Evolutionary conservation across 2,797 vertebrate genomes (phyloP), one percentile per base, ranked within the genome.

Genomic region (Echiichthys vipera): DNA sequence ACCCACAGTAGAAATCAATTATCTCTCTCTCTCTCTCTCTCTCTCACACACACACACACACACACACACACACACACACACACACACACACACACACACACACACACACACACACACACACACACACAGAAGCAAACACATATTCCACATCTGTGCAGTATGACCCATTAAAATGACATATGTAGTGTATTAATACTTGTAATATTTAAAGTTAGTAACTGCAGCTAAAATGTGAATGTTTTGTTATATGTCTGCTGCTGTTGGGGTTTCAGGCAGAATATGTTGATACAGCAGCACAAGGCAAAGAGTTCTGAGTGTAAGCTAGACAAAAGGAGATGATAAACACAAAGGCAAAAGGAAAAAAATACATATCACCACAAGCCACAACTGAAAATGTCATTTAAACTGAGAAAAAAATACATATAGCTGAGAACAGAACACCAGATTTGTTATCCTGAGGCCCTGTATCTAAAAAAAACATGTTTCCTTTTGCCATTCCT

Each of bases 381-480:
- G 86, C 82, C 83, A 87, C 67, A 81, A 83, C 81, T 88, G 69
- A 86, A 88, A 87, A 87, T 85, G 86, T 57, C 82, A 83, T 91
- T 90, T 89, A 89, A 89, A 89, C 75, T 46, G 51, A 71, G 67
- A 75, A 74, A 80, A 58, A 36, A 50, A 83, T 80, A 84, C 15
- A 81, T 72, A 84, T 70, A 80, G 80, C 84, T 86, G 80, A 81
- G 45, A 89, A 91, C 86, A 92, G n/a, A n/a, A 88, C 86, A 90
- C 74, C 82, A 82, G 72, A 81, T 91, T 88, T 89, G 88, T 88
- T 90, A 86, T 91, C 92, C 92, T 8, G 50, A 70, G 91, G 90
- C 87, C 77, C 58, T 88, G 74, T 88, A 89, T 85, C 49, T 77
- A 61, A 45, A 62, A 86, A 89, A 86, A 88, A 86, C 66, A 34